These are phyloP conservation scores for Danio choprae DNA, from an alignment of 2,797 vertebrate species.

Conservation along the genomic window DNA sequence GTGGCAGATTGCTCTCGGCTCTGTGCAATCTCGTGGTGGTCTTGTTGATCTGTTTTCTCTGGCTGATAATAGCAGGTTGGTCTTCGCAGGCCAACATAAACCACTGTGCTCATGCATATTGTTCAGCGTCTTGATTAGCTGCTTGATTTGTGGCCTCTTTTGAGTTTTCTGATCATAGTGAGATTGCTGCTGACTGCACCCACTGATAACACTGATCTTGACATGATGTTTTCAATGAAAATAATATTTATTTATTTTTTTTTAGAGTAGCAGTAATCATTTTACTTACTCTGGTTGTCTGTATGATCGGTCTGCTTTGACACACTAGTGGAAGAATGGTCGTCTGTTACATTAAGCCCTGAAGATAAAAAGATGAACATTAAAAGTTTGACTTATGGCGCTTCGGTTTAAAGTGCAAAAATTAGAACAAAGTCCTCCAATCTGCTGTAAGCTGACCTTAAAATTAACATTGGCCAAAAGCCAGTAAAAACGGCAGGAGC, in stretches of 20 bases:
- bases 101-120: background rate
- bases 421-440: background rate
- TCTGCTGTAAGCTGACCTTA: background rate
- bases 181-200: background rate
- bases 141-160: background rate
- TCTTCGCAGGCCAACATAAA: constrained; percentile 10
- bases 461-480: too few species aligned
- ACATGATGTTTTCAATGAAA: background rate
- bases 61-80: background rate
- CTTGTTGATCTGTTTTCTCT: constrained; percentile 3
- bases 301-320: background rate
- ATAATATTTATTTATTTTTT: background rate
- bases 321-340: background rate
- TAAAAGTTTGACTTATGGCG: background rate
- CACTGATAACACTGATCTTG: background rate
- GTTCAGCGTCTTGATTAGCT: constrained; percentile 20
- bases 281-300: constrained; percentile 38
- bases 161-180: background rate
- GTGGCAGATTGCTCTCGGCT: constrained; percentile 10
- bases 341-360: constrained; percentile 21
- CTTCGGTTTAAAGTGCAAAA: background rate
- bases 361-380: constrained; percentile 2
- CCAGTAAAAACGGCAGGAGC: too few species aligned
- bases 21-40: background rate
- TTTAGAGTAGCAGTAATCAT: background rate